Percentiles rank a stretch among this genome's conserved stretches.
phyloP scores from a whole-genome alignment of 2,113 vertebrate genomes.

The Fulmarus glacialis region DNA sequence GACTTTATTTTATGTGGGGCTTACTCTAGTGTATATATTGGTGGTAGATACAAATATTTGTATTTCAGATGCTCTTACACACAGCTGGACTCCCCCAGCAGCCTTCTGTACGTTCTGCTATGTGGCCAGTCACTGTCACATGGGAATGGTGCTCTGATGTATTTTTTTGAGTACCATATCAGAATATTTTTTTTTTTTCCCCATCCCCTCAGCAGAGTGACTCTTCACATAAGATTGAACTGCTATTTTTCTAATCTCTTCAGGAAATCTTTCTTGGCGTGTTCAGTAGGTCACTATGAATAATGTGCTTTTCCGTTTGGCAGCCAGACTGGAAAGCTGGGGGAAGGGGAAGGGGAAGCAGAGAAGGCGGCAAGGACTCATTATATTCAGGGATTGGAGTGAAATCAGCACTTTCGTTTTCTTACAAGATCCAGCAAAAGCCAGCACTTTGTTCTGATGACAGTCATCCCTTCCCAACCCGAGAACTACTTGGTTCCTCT shows the following conservation, averaged over 20 bases:
- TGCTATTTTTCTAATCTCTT: neutral
- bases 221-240: neutral
- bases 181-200: no score
- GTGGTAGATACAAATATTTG: fast-evolving
- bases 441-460: neutral
- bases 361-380: neutral
- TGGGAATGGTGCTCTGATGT: neutral
- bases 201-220: neutral
- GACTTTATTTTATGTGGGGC: neutral
- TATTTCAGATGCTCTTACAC: neutral
- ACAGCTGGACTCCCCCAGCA: neutral
- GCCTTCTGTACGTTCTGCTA: neutral
- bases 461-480: neutral
- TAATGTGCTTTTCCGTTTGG: slow-evolving; percentile 10
- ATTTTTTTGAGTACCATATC: neutral
- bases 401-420: neutral
- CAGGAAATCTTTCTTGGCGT: neutral
- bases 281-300: neutral
- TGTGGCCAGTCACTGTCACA: neutral
- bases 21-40: neutral
- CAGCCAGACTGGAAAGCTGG: neutral
- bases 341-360: neutral
- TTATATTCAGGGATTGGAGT: fast-evolving
- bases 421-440: neutral
- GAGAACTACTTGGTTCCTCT: neutral